Evolutionary conservation across 2,888 invertebrate species (phyloP), one percentile per base, ranked within the genome.

Genomic region (Phortica okadai): DNA sequence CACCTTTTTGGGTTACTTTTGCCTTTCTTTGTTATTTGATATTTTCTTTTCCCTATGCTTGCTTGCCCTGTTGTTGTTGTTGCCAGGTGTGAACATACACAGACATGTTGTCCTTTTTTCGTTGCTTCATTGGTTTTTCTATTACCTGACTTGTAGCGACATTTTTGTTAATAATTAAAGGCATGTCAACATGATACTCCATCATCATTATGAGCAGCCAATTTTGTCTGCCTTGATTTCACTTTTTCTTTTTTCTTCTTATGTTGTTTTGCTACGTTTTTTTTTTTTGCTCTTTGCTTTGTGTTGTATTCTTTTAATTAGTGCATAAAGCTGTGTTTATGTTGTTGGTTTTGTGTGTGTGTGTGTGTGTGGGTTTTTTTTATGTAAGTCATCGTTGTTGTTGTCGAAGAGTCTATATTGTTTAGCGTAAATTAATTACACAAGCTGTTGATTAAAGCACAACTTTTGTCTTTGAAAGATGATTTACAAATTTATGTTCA

Each of bases 131-230:
- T 45, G 2, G 70, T 21, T 25, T 70, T 50, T 10, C 3, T 21
- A 59, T 69, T 72, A 33, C 41, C 70, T 72, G 25, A 11, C 33
- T 44, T 16, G 14, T 54, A n/a, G 70, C 41, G 45, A 56, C n/a
- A 56, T 44, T 62, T 72, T 72, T 72, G 70, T 72, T 58, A 73
- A 84, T 85, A 85, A 85, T 85, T 87, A 87, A 85, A 84, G 74
- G 77, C 77, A 83, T 77, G 84, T 85, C 87, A 84, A 78, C 79
- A 69, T 42, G 75, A 69, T 70, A 69, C 78, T 79, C 67, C 74
- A 80, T 75, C 78, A 74, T 70, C 73, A 74, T 10, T 14, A 74
- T 50, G 16, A 10, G 62, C 25, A 25, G 11, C 21, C 16, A 62
- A 25, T 21, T 33, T 33, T 33, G 33, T 33, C 33, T 33, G 33